Conservation (phyloP, 2,888 invertebrate genomes). For the Chymomyza fuscimana region DNA sequence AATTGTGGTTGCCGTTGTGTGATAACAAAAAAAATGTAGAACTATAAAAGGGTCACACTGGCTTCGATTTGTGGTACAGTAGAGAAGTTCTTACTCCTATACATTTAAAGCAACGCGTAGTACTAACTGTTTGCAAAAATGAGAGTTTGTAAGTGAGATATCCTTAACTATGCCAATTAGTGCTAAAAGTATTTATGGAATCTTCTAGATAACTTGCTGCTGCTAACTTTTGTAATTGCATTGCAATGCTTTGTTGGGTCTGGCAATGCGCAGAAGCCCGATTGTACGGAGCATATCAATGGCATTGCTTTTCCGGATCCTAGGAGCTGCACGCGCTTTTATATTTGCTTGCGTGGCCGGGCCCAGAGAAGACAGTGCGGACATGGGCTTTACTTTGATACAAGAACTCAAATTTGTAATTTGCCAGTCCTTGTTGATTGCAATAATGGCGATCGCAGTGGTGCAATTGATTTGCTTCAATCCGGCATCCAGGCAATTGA, state of each 20-base stretch:
- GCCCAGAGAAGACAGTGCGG: slow-evolving; percentile 3
- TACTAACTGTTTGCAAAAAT: slow-evolving; percentile 34
- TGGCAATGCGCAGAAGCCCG: neutral
- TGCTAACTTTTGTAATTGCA: slow-evolving; percentile 44
- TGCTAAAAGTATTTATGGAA: neutral
- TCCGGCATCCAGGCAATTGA: neutral
- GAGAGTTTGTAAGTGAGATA: slow-evolving; percentile 46
- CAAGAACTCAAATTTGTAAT: neutral
- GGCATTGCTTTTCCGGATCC: slow-evolving; percentile 12
- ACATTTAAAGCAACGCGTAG: slow-evolving; percentile 26
- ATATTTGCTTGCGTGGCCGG: slow-evolving; percentile 12
- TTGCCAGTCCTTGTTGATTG: neutral
- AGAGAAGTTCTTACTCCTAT: slow-evolving; percentile 31
- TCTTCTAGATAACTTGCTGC: slow-evolving; percentile 43
- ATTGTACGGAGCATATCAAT: slow-evolving; percentile 4
- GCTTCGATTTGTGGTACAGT: slow-evolving; percentile 31
- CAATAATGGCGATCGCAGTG: neutral
- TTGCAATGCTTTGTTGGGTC: neutral
- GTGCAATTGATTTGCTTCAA: neutral
- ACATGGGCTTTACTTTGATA: slow-evolving; percentile 7
- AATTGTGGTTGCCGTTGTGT: neutral
- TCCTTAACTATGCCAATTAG: neutral
- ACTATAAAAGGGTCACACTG: slow-evolving; percentile 36
- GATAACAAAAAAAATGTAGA: slow-evolving; percentile 30
- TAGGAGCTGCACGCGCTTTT: slow-evolving; percentile 14